Percentiles rank a stretch among this genome's conserved stretches.
Conservation (phyloP, 2,888 invertebrate species). For the Lasioglossum malachurum region DNA sequence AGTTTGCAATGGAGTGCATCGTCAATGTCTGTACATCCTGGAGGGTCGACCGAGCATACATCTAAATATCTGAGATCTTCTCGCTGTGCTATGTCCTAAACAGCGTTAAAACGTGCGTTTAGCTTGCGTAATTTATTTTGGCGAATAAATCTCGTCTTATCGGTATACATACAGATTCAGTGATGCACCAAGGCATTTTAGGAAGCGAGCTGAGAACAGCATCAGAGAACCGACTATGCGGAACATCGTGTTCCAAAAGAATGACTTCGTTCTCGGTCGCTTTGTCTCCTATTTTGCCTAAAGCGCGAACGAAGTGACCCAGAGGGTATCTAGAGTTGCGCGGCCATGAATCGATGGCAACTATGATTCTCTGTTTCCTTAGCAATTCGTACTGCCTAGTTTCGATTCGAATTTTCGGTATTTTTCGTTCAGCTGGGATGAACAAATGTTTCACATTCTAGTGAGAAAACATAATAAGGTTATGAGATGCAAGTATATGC, state of each 20-base stretch:
- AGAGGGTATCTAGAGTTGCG: conserved; percentile 95
- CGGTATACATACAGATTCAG: conserved; percentile 87
- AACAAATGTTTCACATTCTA: conserved; percentile 91
- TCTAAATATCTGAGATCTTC: conserved; percentile 93
- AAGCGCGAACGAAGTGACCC: conserved; percentile 97
- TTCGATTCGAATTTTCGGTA: conserved; percentile 98
- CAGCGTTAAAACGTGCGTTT: conserved; percentile 26
- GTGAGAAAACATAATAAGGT: conserved; percentile 26
- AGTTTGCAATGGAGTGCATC: conserved; percentile 97
- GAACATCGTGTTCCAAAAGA: conserved; percentile 98
- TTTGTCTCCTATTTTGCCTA: conserved; percentile 97
- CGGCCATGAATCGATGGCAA: conserved; percentile 99
- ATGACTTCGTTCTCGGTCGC: conserved; percentile 98
- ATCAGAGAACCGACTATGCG: conserved; percentile 97
- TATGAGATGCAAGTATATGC: conserved; percentile 5
- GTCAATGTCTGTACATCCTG: conserved; percentile 99
- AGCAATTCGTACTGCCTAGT: conserved; percentile 95
- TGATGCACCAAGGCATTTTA: conserved; percentile 94
- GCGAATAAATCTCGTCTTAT: conserved; percentile 14
- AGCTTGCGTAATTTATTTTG: background rate
- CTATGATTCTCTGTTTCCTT: conserved; percentile 94
- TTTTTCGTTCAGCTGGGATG: conserved; percentile 96
- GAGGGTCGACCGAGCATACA: conserved; percentile 98
- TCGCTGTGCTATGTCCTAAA: conserved; percentile 91
- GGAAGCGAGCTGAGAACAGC: conserved; percentile 97